phyloP scores from a whole-genome alignment of 2,888 invertebrate species.

The Nephrotoma appendiculata region DNA sequence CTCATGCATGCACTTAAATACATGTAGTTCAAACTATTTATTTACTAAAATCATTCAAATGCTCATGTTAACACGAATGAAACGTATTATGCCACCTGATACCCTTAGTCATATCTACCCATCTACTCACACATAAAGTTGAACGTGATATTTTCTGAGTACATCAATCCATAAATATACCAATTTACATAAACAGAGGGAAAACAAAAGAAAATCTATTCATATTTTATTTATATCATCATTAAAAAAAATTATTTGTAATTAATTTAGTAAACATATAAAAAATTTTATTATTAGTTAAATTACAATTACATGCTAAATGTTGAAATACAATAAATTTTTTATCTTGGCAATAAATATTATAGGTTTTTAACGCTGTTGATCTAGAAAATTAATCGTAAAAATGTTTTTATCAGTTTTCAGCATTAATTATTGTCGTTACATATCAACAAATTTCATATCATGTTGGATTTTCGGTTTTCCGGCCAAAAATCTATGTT shows the following conservation, averaged over 20 bases:
- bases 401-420: no score
- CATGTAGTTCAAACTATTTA: background rate
- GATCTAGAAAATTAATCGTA: no score
- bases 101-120: background rate
- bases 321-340: background rate
- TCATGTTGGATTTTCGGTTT: no score
- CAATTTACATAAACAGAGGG: background rate
- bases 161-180: background rate
- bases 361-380: no score
- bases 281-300: background rate
- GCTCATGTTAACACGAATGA: background rate
- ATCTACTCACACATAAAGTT: background rate
- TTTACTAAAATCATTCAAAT: background rate
- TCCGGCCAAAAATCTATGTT: no score
- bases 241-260: background rate
- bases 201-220: background rate
- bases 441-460: no score
- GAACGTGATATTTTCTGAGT: background rate
- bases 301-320: background rate
- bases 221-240: background rate
- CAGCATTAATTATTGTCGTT: no score
- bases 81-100: background rate
- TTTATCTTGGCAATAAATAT: background rate
- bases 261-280: background rate
- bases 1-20: background rate